Conservation (phyloP, 1,140 invertebrate species). For the Metaphire vulgaris region DNA sequence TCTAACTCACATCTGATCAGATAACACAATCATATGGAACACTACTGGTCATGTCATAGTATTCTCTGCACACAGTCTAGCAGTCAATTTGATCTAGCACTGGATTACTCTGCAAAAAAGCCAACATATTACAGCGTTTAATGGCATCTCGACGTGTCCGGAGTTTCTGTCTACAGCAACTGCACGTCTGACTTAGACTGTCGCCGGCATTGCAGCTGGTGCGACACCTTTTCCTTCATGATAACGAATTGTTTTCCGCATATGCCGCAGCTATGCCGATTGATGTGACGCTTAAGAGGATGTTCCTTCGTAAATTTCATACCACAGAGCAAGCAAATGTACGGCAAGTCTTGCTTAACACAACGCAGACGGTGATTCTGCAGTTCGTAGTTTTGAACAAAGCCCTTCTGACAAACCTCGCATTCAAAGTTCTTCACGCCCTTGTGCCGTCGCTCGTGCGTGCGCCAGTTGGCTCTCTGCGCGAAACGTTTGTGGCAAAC, state of each 20-base stretch:
- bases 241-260: slow-evolving; percentile 1
- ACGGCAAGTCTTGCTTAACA: slow-evolving; percentile 7
- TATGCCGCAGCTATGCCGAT: not conserved
- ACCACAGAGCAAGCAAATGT: not conserved
- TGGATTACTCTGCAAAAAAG: too few relatives aligned
- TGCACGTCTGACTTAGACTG: not conserved
- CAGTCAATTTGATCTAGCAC: too few relatives aligned
- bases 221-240: slow-evolving; percentile 8
- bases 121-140: too few relatives aligned
- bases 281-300: slow-evolving; percentile 4
- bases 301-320: slow-evolving; percentile 14
- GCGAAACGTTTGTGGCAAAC: slow-evolving; percentile 82
- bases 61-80: too few relatives aligned
- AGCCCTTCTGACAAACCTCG: slow-evolving; percentile 8
- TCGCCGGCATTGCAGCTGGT: slow-evolving; percentile 2
- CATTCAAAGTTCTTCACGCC: slow-evolving; percentile 4
- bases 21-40: too few relatives aligned
- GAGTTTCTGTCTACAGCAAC: too few relatives aligned
- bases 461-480: slow-evolving; percentile 79
- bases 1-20: too few relatives aligned
- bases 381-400: slow-evolving; percentile 7
- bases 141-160: too few relatives aligned
- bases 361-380: slow-evolving; percentile 5
- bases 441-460: slow-evolving; percentile 43
- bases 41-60: too few relatives aligned